Evolutionary conservation across 2,113 vertebrate genomes (phyloP), one percentile per base, ranked within the genome.

Genomic region (Tenrec ecaudatus): DNA sequence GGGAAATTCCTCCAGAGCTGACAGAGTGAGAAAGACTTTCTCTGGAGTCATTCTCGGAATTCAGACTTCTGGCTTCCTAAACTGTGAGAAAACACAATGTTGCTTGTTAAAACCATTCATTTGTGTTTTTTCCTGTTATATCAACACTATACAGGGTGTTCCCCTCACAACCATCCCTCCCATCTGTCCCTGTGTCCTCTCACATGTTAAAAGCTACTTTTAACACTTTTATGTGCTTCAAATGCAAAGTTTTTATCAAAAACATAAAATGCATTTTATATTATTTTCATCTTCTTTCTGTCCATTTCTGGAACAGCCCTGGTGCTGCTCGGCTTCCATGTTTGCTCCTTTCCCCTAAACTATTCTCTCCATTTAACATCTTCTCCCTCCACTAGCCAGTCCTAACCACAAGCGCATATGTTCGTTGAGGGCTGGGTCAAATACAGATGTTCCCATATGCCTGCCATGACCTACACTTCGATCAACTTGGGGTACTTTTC

Each of bases 211-310:
- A 9, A 83, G 14, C 10, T 31, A 22, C 38, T 80, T 1, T 40
- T 60, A 84, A 93, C 58, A 0, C 17, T 66, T 83, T 86, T 25
- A 1, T 89, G 8, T 82, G 73, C 8, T 77, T 90, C 27, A 77
- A 82, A 77, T 73, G n/a, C 10, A 80, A 94, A 76, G 10, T 58
- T 71, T 58, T 12, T 66, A 92, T 75, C 6, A 75, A 79, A 80
- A 5, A 53, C 64, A n/a, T 76, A 40, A 86, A 27, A 36, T 38
- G 68, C 16, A 47, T n/a, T n/a, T n/a, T 77, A 76, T 1, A 33
- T 17, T 62, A 33, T 82, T 77, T 77, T 79, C 23, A 11, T 68
- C 2, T 38, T 66, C 82, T 66, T 86, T 38, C 15, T 90, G 47
- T 88, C 36, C 14, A 64, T 57, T 73, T 79, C 6, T 19, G 22